Evolutionary conservation across 2,888 invertebrate species (phyloP).

Genomic region (Hemaris fuciformis): DNA sequence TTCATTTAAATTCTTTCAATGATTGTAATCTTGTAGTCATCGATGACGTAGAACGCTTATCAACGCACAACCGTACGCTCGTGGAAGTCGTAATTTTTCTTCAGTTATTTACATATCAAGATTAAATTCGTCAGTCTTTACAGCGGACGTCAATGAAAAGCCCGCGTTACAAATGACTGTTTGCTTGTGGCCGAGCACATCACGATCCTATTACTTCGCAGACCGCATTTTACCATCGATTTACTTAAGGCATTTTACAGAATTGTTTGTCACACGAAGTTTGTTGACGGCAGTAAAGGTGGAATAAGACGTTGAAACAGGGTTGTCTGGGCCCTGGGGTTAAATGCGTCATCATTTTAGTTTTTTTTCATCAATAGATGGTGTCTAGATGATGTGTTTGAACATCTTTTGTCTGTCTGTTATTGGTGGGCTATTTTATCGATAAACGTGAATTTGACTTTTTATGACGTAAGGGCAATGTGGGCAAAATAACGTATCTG

Average conservation of each 20-base stretch:
- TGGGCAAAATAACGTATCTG: no score
- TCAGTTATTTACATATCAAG: neutral
- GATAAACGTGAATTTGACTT: no score
- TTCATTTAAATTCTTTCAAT: neutral
- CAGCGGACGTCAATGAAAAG: constrained; percentile 5
- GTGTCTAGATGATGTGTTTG: no score
- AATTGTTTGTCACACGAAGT: constrained; percentile 47
- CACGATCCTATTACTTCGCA: neutral
- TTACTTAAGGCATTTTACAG: constrained; percentile 48
- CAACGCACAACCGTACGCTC: neutral
- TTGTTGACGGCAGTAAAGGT: constrained; percentile 54
- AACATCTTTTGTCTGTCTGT: no score
- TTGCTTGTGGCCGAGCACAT: neutral
- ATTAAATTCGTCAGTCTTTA: neutral
- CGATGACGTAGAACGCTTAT: neutral
- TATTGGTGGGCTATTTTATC: no score
- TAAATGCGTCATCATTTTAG: no score
- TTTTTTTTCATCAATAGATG: no score
- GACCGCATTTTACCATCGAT: constrained; percentile 22
- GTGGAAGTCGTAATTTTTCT: neutral
- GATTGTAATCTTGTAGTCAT: neutral
- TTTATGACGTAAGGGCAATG: no score
- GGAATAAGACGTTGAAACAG: constrained; percentile 48
- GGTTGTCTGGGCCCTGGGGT: constrained; percentile 18
- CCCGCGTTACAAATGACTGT: constrained; percentile 1